phyloP scores from a whole-genome alignment of 1,140 invertebrate genomes.

The Papilio dardanus region DNA sequence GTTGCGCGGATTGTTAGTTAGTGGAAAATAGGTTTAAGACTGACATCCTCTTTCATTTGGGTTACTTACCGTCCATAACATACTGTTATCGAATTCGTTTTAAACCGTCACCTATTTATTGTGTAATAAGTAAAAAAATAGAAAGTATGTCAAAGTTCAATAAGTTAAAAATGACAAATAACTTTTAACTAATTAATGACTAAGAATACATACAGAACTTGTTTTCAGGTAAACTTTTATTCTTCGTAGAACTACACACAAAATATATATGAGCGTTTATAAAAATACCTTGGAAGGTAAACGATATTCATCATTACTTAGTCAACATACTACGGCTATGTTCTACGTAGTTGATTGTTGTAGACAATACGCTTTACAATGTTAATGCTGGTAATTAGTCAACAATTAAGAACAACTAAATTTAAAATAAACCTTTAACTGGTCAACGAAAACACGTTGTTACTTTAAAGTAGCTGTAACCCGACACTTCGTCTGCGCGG shows the following conservation, averaged over 20 bases:
- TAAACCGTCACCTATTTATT: background rate
- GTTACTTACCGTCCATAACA: constrained; percentile 52
- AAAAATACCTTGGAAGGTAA: background rate
- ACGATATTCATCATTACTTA: background rate
- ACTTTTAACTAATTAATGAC: no score
- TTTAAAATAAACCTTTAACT: no score
- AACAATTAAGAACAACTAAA: no score
- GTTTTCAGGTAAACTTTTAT: background rate
- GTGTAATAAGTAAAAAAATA: background rate
- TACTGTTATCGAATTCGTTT: constrained; percentile 1
- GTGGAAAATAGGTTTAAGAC: constrained; percentile 38
- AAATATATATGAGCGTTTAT: background rate
- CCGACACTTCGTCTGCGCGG: no score
- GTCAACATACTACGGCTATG: background rate
- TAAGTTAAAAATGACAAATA: no score
- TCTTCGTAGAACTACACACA: background rate
- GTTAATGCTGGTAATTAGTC: background rate
- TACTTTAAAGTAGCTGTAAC: no score
- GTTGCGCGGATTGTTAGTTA: background rate
- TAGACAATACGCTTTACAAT: background rate
- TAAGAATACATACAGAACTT: no score
- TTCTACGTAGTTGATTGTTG: background rate
- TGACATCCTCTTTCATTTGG: constrained; percentile 65
- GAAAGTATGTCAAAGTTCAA: no score
- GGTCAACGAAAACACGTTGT: no score